Conservation (phyloP, 1,140 invertebrate species). For the Drosophila arawakana region DNA sequence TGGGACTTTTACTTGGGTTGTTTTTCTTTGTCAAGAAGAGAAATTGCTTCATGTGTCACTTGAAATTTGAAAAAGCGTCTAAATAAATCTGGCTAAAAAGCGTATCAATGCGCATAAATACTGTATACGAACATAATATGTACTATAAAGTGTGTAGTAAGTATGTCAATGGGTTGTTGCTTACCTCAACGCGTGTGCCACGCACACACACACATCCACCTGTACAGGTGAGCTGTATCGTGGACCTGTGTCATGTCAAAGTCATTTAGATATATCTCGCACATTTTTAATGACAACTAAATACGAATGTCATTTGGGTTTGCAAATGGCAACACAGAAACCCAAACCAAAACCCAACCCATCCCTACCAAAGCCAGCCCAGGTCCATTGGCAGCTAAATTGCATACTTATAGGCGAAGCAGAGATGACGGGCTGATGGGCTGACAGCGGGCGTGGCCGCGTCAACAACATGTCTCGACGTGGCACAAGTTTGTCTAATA, state of each 20-base stretch:
- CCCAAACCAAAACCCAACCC: background rate
- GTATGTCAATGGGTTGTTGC: conserved; percentile 72
- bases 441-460: conserved; percentile 10
- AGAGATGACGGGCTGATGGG: background rate
- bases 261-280: conserved; percentile 67
- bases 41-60: conserved; percentile 17
- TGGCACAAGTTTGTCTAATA: conserved; percentile 75
- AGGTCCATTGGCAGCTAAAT: conserved; percentile 30
- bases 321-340: conserved; percentile 14
- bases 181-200: conserved; percentile 31
- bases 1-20: background rate
- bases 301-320: conserved; percentile 68
- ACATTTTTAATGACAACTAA: conserved; percentile 76
- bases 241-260: conserved; percentile 26
- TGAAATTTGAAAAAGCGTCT: conserved; percentile 3
- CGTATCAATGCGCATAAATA: conserved; percentile 56
- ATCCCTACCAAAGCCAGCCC: background rate
- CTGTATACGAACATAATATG: background rate
- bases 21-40: background rate
- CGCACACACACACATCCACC: background rate
- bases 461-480: conserved; percentile 38
- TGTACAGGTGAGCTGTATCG: background rate
- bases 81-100: conserved; percentile 48
- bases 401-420: conserved; percentile 41
- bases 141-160: background rate